Evolutionary conservation across 2,797 vertebrate genomes (phyloP), one percentile per base, ranked within the genome.

Genomic region (Smutsia gigantea): DNA sequence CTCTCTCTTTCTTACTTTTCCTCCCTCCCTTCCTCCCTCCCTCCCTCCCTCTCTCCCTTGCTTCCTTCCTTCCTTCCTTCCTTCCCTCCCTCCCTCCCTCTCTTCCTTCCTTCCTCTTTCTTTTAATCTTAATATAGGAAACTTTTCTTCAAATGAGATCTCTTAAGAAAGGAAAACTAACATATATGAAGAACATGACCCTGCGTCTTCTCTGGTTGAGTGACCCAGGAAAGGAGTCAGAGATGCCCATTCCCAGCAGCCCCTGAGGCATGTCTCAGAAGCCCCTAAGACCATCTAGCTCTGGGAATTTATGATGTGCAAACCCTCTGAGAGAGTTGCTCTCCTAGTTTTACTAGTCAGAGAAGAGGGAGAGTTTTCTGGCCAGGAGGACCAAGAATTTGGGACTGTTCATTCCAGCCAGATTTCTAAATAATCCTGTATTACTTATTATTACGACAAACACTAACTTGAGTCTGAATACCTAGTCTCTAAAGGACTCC

Each of bases 381-480:
- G 37, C 25, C 53, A 88, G 25, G 37, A 90, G 27, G 68, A 91
- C 27, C 49, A 87, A 89, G 74, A 97, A 14, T 89, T 84, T 94
- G 64, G 39, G 78, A 86, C 46, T 87, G 69, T 53, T 11, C n/a
- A 68, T 88, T 75, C 12, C n/a, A 94, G 34, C 5, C 29, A n/a
- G 12, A 72, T 97, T 95, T 79, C 46, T 51, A 94, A 82, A 39
- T 31, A 64, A 69, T 72, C 51, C 31, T 46, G 25, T 90, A 61
- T 79, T 90, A 31, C n/a, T 79, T 81, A 61, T 79, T 81, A 61
- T 71, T 82, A 59, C 25, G 15, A 74, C 25, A 92, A 85, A 82
- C 25, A 37, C 17, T 77, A 91, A 34, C 55, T 75, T 83, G 78
- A 64, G 12, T 93, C 81, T 68, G 51, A 68, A 91, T 87, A 51